Conservation (phyloP, 2,888 invertebrate species). For the Achlya flavicornis region DNA sequence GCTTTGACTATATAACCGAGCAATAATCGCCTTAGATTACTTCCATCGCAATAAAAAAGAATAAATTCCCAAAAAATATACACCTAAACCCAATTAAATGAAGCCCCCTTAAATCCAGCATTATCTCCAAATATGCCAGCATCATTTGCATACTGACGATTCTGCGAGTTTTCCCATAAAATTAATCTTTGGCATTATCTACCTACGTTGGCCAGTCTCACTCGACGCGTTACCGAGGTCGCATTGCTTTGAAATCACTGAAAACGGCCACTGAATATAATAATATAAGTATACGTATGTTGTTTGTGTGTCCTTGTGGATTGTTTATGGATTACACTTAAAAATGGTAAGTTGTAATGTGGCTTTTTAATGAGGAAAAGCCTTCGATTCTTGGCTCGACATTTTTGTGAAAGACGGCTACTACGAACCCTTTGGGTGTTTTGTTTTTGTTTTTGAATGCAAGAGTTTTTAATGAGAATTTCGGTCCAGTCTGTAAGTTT, state of each 20-base stretch:
- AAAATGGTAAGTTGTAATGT: not conserved
- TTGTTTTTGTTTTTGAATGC: too few species aligned
- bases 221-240: conserved; percentile 42
- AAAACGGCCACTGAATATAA: conserved; percentile 29
- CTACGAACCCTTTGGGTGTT: too few species aligned
- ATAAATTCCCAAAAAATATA: not conserved
- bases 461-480: too few species aligned
- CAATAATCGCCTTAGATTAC: not conserved
- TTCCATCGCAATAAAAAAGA: not conserved
- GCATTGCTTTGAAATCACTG: conserved; percentile 33
- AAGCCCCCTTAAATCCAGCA: not conserved
- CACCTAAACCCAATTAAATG: not conserved
- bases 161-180: conserved; percentile 30
- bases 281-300: conserved; percentile 33
- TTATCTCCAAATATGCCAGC: not conserved
- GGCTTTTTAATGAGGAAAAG: not conserved
- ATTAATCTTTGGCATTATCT: conserved; percentile 49
- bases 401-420: too few species aligned
- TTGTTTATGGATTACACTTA: conserved; percentile 7
- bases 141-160: conserved; percentile 23
- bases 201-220: conserved; percentile 49
- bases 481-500: too few species aligned
- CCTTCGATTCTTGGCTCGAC: not conserved
- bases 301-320: conserved; percentile 22
- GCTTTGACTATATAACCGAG: too few species aligned